Percentiles rank a stretch among this genome's conserved stretches.
phyloP scores from a whole-genome alignment of 2,113 vertebrate species.

The Coryphaenoides rupestris region DNA sequence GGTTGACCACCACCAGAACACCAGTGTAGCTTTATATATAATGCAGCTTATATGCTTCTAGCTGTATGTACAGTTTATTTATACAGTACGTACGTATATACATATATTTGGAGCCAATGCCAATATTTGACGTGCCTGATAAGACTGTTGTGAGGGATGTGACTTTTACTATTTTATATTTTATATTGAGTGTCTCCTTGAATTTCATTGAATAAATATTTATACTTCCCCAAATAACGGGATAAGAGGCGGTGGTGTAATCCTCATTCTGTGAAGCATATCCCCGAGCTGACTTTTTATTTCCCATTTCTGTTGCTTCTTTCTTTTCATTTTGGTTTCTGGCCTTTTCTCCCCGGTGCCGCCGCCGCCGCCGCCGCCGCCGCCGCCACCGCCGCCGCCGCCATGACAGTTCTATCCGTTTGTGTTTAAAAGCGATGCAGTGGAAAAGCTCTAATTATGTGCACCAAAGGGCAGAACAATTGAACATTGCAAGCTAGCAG shows the following conservation, averaged over 20 bases:
- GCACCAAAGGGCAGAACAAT: constrained; percentile 11
- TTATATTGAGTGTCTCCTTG: too few species aligned
- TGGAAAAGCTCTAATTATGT: constrained; percentile 2
- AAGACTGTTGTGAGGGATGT: too few species aligned
- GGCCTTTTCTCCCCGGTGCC: background rate
- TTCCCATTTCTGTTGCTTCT: background rate
- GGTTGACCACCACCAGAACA: constrained; percentile 34
- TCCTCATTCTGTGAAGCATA: background rate
- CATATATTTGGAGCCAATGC: too few species aligned
- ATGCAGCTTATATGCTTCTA: too few species aligned
- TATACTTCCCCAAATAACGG: background rate
- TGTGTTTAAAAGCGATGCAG: background rate
- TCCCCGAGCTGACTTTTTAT: background rate
- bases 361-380: too few species aligned
- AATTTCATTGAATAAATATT: background rate
- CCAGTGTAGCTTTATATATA: background rate
- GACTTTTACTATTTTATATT: too few species aligned
- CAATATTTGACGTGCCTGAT: too few species aligned
- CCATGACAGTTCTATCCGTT: background rate
- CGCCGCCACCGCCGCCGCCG: too few species aligned
- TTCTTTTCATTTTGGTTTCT: background rate
- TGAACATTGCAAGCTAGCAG: constrained; percentile 23
- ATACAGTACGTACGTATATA: too few species aligned
- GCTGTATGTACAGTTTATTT: too few species aligned
- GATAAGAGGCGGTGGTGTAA: background rate